A percentile compares a stretch with the other conserved stretches of the same genome.
These are phyloP conservation scores for Dendrolimus houi DNA, from an alignment of 2,888 invertebrate species.

Conservation along the genomic window DNA sequence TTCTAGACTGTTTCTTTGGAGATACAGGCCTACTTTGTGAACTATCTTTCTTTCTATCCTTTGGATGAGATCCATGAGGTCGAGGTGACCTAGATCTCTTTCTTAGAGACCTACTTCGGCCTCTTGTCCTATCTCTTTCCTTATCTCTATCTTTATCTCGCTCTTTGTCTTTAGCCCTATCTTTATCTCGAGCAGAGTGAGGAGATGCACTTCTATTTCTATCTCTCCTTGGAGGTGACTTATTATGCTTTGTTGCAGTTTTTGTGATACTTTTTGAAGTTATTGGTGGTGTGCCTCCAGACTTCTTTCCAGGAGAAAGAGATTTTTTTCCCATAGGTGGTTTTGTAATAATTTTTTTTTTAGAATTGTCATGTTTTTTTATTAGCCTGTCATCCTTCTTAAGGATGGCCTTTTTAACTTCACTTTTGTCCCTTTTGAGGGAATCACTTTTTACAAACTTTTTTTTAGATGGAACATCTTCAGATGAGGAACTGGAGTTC, in stretches of 20 bases:
- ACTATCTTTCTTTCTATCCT: slow-evolving; percentile 66
- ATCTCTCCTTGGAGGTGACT: slow-evolving; percentile 61
- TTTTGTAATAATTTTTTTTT: slow-evolving; percentile 54
- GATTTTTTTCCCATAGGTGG: slow-evolving; percentile 60
- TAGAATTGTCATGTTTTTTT: slow-evolving; percentile 52
- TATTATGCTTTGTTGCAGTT: slow-evolving; percentile 52
- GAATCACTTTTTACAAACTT: slow-evolving; percentile 65
- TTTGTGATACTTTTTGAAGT: slow-evolving; percentile 59
- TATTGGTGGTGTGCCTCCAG: slow-evolving; percentile 69
- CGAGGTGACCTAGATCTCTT: slow-evolving; percentile 67
- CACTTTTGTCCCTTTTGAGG: slow-evolving; percentile 57
- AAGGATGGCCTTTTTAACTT: slow-evolving; percentile 52
- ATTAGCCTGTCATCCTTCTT: slow-evolving; percentile 62
- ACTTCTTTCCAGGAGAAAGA: slow-evolving; percentile 67
- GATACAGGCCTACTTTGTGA: slow-evolving; percentile 69
- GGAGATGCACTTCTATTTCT: slow-evolving; percentile 60
- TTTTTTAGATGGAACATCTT: slow-evolving; percentile 74
- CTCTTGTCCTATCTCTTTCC: slow-evolving; percentile 70
- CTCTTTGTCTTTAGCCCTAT: slow-evolving; percentile 69
- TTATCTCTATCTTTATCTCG: slow-evolving; percentile 60
- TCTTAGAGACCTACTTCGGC: slow-evolving; percentile 63
- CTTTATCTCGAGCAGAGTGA: slow-evolving; percentile 59
- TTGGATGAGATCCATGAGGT: slow-evolving; percentile 56
- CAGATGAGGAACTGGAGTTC: slow-evolving; percentile 80
- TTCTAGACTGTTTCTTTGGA: slow-evolving; percentile 59